Base-by-base conservation (phyloP, 23 tunicate genomes). In the Botrylloides violaceus region DNA sequence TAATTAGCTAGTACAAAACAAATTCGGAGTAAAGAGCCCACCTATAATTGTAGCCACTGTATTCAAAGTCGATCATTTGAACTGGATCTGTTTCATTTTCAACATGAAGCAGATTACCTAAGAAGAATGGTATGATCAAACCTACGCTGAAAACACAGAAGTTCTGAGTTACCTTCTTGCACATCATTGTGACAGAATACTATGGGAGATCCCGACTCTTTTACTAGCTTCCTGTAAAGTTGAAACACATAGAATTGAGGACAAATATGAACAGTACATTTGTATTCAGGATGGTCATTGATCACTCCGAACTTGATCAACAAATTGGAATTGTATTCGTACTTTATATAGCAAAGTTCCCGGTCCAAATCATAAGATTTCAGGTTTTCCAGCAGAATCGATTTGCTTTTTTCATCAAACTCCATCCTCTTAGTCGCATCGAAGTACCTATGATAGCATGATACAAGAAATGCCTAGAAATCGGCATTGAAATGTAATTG, bases 101-200 rank as follows among this genome's bases (percentile, higher is more conserved):
- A 1, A 64, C 34, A 23, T 71, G 71, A 12, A 87, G 75, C 2
- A 87, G 79, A 50, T 87, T 87, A 3, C 94, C 94, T 85, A 57
- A 7, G 19, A 30, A 66, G 18, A 76, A 59, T 29, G 20, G 12
- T 32, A 48, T 9, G 15, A 43, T 43, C 15, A 43, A 9, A 9
- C 9, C 53, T 43, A 65, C 57, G 21, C 7, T 28, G 5, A 12
- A 47, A 47, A 12, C 12, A 47, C 12, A 47, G 18, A 12, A 18
- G 55, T 47, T 47, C 18, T 12, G 18, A 55, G 70, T 28, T 77
- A 81, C 98, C 98, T 85, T 92, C 98, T 71, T 92, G 98, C 25
- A 80, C 82, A 70, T 92, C 98, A 72, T 92, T 92, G 55, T 92
- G 98, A 84, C 98, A 85, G 63, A 85, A 92, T 19, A 87, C 95